Percentiles rank a stretch among this genome's conserved stretches.
These are phyloP conservation scores for Podilymbus podiceps DNA, from an alignment of 2,113 vertebrate species.

Conservation along the genomic window DNA sequence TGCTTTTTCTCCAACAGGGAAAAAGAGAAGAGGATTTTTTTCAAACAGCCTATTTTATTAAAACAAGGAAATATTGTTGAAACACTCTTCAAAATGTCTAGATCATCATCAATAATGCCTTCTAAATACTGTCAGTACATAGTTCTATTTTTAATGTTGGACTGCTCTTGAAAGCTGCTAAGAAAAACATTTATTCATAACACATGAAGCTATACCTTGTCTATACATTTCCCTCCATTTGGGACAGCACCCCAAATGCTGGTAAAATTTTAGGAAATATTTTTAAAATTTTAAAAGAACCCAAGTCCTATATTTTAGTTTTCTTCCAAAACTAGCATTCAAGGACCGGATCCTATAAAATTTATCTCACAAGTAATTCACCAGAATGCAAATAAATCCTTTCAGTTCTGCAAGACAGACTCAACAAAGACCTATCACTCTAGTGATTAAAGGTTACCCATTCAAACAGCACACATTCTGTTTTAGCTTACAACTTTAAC, in stretches of 20 bases:
- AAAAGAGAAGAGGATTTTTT: neutral
- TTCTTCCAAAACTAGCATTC: neutral
- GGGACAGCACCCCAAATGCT: neutral
- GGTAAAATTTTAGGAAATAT: neutral
- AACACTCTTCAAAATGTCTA: neutral
- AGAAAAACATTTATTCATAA: conserved; percentile 28
- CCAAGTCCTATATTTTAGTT: neutral
- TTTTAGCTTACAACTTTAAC: neutral
- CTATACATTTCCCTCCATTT: neutral
- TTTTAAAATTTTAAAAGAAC: neutral
- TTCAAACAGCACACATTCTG: neutral
- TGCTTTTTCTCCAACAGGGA: neutral
- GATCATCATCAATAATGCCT: neutral
- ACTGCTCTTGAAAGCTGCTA: conserved; percentile 10
- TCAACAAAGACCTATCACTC: neutral
- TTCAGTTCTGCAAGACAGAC: neutral
- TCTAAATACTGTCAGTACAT: neutral
- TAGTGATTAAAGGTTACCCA: neutral
- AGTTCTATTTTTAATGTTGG: conserved; percentile 17
- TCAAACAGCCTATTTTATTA: neutral
- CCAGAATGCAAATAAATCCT: neutral
- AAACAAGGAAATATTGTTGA: neutral
- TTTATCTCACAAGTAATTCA: neutral
- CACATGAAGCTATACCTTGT: neutral
- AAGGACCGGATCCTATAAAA: neutral